Evolutionary conservation across 2,888 invertebrate genomes (phyloP), one percentile per base, ranked within the genome.

Genomic region (Mesorhabditis belari): DNA sequence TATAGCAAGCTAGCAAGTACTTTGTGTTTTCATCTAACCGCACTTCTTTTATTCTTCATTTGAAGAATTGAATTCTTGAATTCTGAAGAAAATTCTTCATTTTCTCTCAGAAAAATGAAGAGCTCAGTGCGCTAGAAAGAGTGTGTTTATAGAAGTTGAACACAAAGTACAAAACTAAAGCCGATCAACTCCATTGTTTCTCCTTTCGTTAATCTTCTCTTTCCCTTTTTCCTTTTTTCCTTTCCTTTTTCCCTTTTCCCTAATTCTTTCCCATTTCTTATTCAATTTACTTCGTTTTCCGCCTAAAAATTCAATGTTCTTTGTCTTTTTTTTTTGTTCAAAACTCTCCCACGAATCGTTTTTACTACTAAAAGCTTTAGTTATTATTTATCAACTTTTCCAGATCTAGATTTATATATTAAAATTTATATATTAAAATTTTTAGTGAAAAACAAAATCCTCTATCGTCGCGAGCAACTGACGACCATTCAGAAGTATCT

Each of bases 401-500:
- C n/a, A n/a, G n/a, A n/a, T n/a, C n/a, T n/a, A n/a, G n/a, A n/a
- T n/a, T n/a, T n/a, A n/a, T n/a, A n/a, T n/a, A 49, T 17, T 50
- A 44, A 27, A 19, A n/a, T 17, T 56, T 44, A 1, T 35, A 50
- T 55, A 55, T 49, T 49, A 23, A 23, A 26, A 25, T 58, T 85
- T 85, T 62, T 84, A 94, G 93, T 96, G 81, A 92, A 90, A 83
- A 92, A 94, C 83, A 94, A 93, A 82, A 95, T 98, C 64, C 82
- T 87, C 0, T 94, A 89, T 83, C 88, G 95, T 4, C 87, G 89
- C 63, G 85, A 87, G 69, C 89, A 90, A 76, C 86, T 93, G 23
- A 84, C 93, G 27, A 85, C 86, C 2, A 87, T 95, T 28, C 96
- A 96, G 85, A 91, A 90, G 82, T 86, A 87, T 9, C 86, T 91